These are phyloP conservation scores for Steinernema feltiae DNA, from an alignment of 1,140 invertebrate species.

Conservation along the genomic window DNA sequence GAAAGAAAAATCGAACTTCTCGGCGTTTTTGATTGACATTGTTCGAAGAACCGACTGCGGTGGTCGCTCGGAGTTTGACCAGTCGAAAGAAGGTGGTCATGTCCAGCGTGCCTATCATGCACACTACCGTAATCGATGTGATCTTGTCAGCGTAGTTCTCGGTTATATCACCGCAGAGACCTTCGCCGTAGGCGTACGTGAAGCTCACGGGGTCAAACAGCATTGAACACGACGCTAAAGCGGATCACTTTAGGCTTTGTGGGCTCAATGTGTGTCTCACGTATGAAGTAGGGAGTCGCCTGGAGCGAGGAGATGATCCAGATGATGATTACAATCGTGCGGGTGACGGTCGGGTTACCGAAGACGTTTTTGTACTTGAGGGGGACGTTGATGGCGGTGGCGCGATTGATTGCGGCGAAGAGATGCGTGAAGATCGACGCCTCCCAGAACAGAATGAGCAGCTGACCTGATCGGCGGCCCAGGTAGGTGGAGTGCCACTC, in stretches of 20 bases:
- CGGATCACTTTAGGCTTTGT: background rate
- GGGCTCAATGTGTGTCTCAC: background rate
- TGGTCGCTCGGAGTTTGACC: background rate
- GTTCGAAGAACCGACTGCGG: background rate
- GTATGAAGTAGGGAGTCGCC: conserved; percentile 2
- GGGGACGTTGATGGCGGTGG: background rate
- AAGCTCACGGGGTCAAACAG: conserved; percentile 10
- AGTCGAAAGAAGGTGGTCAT: background rate
- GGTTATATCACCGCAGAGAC: background rate
- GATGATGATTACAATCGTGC: background rate
- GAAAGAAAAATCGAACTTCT: background rate
- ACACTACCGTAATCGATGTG: conserved; percentile 2
- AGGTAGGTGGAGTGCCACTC: background rate
- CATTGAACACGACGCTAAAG: background rate
- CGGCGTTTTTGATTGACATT: background rate
- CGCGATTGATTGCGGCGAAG: background rate
- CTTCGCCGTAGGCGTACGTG: conserved; percentile 6
- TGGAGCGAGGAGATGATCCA: background rate
- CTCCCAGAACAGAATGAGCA: background rate
- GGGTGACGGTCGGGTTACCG: background rate
- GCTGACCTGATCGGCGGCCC: background rate
- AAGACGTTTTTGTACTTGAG: background rate
- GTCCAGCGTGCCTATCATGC: background rate
- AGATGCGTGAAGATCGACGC: background rate
- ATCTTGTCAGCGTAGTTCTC: conserved; percentile 6